Evolutionary conservation across 2,797 vertebrate genomes (phyloP), one percentile per base, ranked within the genome.

Genomic region (Astyanax mexicanus): DNA sequence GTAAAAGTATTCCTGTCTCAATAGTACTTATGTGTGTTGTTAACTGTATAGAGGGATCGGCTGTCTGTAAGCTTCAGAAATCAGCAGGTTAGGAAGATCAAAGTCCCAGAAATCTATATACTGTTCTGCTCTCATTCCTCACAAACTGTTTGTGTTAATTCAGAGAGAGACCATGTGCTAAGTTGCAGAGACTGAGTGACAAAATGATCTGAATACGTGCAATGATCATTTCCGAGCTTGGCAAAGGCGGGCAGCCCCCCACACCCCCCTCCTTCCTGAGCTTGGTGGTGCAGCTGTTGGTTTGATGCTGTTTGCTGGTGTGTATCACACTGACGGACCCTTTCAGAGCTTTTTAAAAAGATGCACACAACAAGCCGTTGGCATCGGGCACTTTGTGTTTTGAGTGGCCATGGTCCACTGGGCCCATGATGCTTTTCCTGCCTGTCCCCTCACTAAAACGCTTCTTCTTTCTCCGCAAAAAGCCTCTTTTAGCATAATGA

Each of bases 401-500:
- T n/a, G 44, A 45, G 80, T 81, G 49, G 77, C 77, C 72, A 82
- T 45, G 80, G 81, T 89, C 76, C 79, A 69, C 74, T 40, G 67
- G 74, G 87, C 85, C 78, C 78, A 65, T 81, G 81, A 88, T 87
- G 81, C 42, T 17, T 82, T 80, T 81, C 69, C 69, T 82, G 83
- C 74, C 78, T 68, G 7, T 83, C 72, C 72, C 78, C 67, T 13
- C 77, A 73, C 66, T 82, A 79, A 85, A 84, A 72, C 55, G 37
- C 75, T 57, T 72, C 75, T 61, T 4, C 7, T 72, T 57, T 42
- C n/a, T 83, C 73, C 85, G 80, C 81, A 85, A 75, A 73, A 86
- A 57, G 75, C 72, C 21, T 58, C 86, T 78, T 90, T 92, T 89
- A 89, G 83, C 81, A 89, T 92, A 91, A 92, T 92, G 88, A 89